A percentile compares a stretch with the other conserved stretches of the same genome.
These are phyloP conservation scores for Notarius lentiginosus DNA, from an alignment of 2,113 vertebrate species.

Conservation along the genomic window DNA sequence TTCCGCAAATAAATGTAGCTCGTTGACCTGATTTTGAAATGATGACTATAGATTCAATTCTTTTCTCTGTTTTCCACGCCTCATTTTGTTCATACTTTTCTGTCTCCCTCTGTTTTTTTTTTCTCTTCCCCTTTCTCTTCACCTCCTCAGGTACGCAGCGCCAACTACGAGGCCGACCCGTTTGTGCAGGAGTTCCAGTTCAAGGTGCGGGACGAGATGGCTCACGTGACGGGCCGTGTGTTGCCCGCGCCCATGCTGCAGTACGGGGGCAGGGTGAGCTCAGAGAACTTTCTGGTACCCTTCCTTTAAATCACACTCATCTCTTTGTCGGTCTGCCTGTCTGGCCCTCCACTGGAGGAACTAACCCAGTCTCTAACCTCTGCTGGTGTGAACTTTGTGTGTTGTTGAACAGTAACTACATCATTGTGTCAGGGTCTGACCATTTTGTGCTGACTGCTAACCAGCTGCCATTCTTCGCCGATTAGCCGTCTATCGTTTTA, in stretches of 20 bases:
- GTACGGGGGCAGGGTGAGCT: conserved; percentile 96
- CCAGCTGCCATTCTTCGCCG: not conserved
- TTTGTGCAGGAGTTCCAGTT: conserved; percentile 99
- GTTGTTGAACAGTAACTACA: conserved; percentile 45
- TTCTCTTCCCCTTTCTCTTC: not conserved
- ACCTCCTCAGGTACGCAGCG: conserved; percentile 86
- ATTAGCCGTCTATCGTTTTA: not conserved
- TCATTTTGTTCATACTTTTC: not conserved
- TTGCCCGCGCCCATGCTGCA: conserved; percentile 97
- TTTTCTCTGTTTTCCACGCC: not conserved
- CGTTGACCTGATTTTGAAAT: not conserved
- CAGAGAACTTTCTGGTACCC: conserved; percentile 83
- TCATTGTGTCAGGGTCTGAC: not conserved
- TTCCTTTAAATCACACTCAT: conserved; percentile 79
- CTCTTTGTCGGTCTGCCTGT: conserved; percentile 67
- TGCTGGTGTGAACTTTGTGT: conserved; percentile 54
- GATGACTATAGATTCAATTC: not conserved
- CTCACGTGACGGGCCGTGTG: conserved; percentile 95
- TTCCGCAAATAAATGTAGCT: not conserved
- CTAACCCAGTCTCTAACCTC: conserved; percentile 62
- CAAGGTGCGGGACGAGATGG: conserved; percentile 98
- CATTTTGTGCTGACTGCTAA: not conserved
- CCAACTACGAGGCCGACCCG: conserved; percentile 95
- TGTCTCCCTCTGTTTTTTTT: not conserved
- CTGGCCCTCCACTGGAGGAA: conserved; percentile 59